These are phyloP conservation scores for Melanotaenia trifasciata DNA, from an alignment of 2,797 vertebrate species.

Conservation along the genomic window DNA sequence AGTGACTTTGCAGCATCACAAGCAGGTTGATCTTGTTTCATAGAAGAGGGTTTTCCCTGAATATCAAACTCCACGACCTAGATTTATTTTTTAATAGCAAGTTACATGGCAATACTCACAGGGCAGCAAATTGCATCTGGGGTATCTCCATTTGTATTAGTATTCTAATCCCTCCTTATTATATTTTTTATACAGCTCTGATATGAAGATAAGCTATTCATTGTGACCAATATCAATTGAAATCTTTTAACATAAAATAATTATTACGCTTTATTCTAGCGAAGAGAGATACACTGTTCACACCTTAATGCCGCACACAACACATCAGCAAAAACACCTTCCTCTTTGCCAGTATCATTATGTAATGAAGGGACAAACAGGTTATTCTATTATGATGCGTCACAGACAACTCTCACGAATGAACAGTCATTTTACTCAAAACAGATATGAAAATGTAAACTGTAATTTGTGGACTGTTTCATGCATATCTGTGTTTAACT, in stretches of 20 bases:
- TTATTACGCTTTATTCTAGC: not conserved
- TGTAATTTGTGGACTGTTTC: not conserved
- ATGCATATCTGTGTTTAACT: not conserved
- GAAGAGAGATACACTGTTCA: not conserved
- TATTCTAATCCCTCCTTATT: no score
- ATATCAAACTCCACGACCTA: constrained; percentile 44
- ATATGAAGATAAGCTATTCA: not conserved
- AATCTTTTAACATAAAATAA: not conserved
- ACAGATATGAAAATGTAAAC: not conserved
- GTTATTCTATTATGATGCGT: not conserved
- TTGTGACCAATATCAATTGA: not conserved
- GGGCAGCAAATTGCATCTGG: not conserved
- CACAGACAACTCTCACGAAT: not conserved
- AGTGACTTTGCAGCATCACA: constrained; percentile 54
- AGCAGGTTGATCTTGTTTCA: constrained; percentile 12
- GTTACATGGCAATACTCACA: constrained; percentile 14
- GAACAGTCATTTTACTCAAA: not conserved
- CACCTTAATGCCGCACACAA: not conserved
- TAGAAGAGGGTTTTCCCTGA: constrained; percentile 26
- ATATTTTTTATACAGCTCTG: not conserved
- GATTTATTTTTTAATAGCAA: constrained; percentile 10
- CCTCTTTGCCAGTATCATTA: not conserved
- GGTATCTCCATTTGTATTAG: not conserved
- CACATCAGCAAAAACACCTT: not conserved
- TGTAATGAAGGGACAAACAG: constrained; percentile 4